Conservation (phyloP, 2,113 vertebrate species). For the Nyctereutes procyonoides region DNA sequence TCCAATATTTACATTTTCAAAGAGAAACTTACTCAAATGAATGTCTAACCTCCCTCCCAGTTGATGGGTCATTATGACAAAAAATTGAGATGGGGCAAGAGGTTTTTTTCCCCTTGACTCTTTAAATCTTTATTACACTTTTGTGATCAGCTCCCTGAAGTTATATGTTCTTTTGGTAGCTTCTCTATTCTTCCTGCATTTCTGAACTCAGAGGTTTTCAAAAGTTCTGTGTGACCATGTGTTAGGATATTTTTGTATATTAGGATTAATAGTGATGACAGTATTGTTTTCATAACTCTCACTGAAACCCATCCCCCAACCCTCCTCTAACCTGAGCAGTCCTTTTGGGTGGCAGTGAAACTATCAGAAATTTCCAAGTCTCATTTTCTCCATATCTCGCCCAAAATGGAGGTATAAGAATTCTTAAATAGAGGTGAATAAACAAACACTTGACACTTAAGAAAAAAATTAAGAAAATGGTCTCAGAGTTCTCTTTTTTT, state of each 20-base stretch:
- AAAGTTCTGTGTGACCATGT: background rate
- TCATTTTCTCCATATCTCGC: slow-evolving; percentile 39
- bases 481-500: slow-evolving; percentile 26
- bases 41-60: background rate
- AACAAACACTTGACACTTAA: background rate
- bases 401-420: background rate
- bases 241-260: background rate
- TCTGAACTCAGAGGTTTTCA: background rate
- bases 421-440: slow-evolving; percentile 9
- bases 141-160: background rate
- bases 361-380: background rate
- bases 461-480: slow-evolving; percentile 31
- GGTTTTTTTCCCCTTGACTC: background rate
- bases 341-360: background rate
- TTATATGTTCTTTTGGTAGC: background rate
- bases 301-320: background rate
- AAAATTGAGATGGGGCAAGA: background rate
- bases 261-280: background rate
- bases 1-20: slow-evolving; percentile 54
- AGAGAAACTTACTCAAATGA: slow-evolving; percentile 26
- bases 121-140: slow-evolving; percentile 11
- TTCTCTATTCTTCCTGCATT: background rate
- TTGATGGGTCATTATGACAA: background rate
- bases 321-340: background rate
- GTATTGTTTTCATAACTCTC: slow-evolving; percentile 9